phyloP scores from a whole-genome alignment of 2,113 vertebrate species.

The Eublepharis macularius region DNA sequence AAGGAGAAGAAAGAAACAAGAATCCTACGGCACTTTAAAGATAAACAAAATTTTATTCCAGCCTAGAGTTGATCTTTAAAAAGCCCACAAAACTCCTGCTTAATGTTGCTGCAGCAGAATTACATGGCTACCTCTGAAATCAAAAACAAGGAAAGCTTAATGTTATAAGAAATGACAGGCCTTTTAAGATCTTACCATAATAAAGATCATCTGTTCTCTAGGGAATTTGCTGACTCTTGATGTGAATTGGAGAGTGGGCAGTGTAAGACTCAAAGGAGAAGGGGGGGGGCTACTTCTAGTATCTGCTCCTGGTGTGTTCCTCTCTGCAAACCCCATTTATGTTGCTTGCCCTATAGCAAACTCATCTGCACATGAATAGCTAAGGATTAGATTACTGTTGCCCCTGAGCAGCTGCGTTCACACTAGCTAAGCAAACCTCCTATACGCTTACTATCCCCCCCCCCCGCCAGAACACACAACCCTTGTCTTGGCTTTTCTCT shows the following conservation, averaged over 20 bases:
- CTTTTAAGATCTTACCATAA: neutral
- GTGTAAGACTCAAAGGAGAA: neutral
- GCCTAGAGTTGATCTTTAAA: too few relatives aligned
- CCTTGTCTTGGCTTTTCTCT: neutral
- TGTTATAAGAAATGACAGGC: neutral
- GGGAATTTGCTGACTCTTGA: neutral
- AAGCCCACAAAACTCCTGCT: too few relatives aligned
- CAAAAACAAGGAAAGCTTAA: constrained; percentile 24
- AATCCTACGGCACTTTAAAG: too few relatives aligned
- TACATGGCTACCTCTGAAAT: too few relatives aligned
- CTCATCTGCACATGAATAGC: neutral
- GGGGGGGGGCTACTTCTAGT: neutral
- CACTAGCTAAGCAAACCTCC: neutral
- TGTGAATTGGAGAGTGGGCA: neutral
- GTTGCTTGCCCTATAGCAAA: neutral
- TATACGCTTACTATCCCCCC: neutral
- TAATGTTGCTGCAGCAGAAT: too few relatives aligned
- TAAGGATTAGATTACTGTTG: neutral
- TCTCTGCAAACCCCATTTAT: neutral
- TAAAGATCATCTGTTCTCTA: neutral
- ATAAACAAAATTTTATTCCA: too few relatives aligned
- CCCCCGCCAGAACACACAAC: neutral
- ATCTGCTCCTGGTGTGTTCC: neutral
- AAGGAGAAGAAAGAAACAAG: too few relatives aligned
- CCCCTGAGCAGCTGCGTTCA: neutral